Conservation (phyloP, 2,797 vertebrate species). For the Acipenser transmontanus region DNA sequence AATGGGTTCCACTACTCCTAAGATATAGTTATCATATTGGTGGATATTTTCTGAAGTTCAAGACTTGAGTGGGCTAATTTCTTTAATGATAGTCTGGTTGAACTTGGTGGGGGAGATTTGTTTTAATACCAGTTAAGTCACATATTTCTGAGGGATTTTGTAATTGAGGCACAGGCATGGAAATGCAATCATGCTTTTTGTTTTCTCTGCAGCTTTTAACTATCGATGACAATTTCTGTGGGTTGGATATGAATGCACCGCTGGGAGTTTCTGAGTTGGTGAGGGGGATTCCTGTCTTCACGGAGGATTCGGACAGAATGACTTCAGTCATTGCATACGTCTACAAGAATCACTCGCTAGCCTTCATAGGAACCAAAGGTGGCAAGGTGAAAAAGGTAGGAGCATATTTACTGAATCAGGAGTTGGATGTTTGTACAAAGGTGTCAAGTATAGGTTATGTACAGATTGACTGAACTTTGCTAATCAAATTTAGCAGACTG, state of each 20-base stretch:
- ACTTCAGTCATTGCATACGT: slow-evolving; percentile 91
- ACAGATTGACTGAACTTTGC: no score
- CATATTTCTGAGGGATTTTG: no score
- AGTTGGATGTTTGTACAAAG: no score
- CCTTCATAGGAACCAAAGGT: slow-evolving; percentile 91
- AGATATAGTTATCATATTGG: no score
- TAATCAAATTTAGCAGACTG: no score
- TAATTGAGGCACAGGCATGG: not conserved
- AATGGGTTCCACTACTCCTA: no score
- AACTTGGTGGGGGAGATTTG: no score
- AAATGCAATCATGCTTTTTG: not conserved
- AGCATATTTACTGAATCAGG: not conserved
- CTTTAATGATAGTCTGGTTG: no score
- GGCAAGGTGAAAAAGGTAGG: slow-evolving; percentile 95
- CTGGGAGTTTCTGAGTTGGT: slow-evolving; percentile 95
- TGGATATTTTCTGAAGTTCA: no score
- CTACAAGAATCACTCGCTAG: slow-evolving; percentile 97
- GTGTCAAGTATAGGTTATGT: no score
- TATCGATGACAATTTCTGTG: slow-evolving; percentile 97
- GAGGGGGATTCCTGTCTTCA: slow-evolving; percentile 82
- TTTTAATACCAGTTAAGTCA: no score
- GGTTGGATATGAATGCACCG: slow-evolving; percentile 96
- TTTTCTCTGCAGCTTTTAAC: slow-evolving; percentile 75
- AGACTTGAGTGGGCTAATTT: no score
- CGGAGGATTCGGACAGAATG: slow-evolving; percentile 87